Evolutionary conservation across 2,797 vertebrate genomes (phyloP), one percentile per base, ranked within the genome.

Genomic region (Rhadinocentrus ornatus): DNA sequence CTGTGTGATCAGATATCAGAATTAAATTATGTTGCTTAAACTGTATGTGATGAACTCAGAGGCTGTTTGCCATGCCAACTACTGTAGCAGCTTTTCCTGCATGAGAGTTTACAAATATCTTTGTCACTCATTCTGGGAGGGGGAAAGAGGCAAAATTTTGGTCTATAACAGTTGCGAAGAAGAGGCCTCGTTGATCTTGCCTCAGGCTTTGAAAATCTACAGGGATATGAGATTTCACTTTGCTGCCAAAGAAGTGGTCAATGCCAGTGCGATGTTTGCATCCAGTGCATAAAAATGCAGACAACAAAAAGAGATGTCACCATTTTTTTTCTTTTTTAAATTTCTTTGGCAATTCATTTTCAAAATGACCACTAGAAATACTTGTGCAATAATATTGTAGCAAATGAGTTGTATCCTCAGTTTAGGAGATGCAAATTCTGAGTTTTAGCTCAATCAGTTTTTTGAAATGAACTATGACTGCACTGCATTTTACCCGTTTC

Each of bases 51-150:
- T 46, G 18, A 46, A n/a, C 8, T 46, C 44, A 8, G 44, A 18
- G 16, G 15, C 37, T 41, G 13, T 41, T 16, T 15, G 13, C 4
- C 15, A 41, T 6, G 3, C 18, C 3, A 20, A 46, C 18, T 20
- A n/a, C 44, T n/a, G 44, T 6, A n/a, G 44, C 18, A 46, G 44
- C 44, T 46, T 46, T n/a, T 8, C 44, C 0, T 9, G 44, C 5
- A 18, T 46, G 44, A 46, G 6, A 20, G 44, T 46, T 46, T 46
- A 46, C 44, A 3, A 2, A n/a, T n/a, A 6, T 6, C 18, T n/a
- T 8, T 46, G 18, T 46, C 44, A 46, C 37, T 67, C n/a, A 24
- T 70, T 66, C 72, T 59, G 60, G 71, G 68, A 77, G 18, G 31
- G 76, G 37, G 41, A 59, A 13, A 32, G 11, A 39, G 13, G 57